Conservation (phyloP, 1,140 invertebrate genomes). For the Drosophila yakuba region DNA sequence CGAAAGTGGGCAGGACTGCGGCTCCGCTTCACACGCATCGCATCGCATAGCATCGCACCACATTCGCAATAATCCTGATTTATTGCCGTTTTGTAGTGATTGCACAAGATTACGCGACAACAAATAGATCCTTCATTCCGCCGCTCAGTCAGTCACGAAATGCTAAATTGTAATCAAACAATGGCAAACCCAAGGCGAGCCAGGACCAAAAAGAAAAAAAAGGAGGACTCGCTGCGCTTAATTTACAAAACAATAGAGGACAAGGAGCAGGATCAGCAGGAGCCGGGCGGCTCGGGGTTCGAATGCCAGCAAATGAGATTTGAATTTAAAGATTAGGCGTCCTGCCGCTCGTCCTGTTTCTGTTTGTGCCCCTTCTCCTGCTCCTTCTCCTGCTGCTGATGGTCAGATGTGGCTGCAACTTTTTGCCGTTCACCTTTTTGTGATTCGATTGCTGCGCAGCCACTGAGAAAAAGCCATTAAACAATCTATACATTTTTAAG, state of each 20-base stretch:
- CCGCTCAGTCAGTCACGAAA: constrained; percentile 75
- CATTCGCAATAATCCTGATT: constrained; percentile 84
- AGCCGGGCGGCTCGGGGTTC: constrained; percentile 1
- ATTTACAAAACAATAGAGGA: constrained; percentile 64
- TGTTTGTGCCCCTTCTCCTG: constrained; percentile 22
- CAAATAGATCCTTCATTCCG: constrained; percentile 83
- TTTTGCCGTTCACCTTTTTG: constrained; percentile 72
- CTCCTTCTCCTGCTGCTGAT: constrained; percentile 26
- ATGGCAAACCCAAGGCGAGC: constrained; percentile 44
- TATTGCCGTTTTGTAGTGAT: constrained; percentile 84
- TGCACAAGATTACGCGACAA: constrained; percentile 82
- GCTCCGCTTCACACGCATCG: constrained; percentile 64
- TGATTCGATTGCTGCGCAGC: constrained; percentile 42
- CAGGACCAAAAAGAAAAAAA: constrained; percentile 15
- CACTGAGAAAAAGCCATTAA: constrained; percentile 11
- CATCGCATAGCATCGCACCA: constrained; percentile 55
- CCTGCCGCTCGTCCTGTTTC: constrained; percentile 62
- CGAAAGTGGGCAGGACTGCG: constrained; percentile 49
- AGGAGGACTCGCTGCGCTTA: constrained; percentile 62
- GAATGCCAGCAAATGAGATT: constrained; percentile 71
- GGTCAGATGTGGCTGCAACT: constrained; percentile 77
- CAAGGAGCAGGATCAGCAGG: not conserved
- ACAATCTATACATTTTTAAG: not conserved
- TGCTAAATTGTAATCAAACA: constrained; percentile 84
- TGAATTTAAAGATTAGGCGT: constrained; percentile 82